A percentile compares a stretch with the other conserved stretches of the same genome.
These are phyloP conservation scores for Petaurus breviceps DNA, from an alignment of 2,113 vertebrate species.

Conservation along the genomic window DNA sequence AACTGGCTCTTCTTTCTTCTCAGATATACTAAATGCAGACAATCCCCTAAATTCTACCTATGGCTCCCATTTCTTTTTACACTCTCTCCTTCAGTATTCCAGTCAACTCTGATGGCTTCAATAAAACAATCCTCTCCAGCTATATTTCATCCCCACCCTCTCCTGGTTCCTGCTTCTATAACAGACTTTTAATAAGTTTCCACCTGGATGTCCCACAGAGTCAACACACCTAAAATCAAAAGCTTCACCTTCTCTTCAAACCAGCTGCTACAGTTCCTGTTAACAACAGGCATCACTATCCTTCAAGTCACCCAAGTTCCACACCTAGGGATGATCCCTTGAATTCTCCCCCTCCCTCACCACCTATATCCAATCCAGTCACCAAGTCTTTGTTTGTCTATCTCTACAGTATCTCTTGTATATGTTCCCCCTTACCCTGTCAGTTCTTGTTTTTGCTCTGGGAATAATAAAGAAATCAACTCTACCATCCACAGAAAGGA, in stretches of 20 bases:
- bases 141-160: background rate
- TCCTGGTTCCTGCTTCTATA: background rate
- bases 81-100: background rate
- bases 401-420: background rate
- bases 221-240: background rate
- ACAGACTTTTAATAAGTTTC: background rate
- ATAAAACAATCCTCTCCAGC: background rate
- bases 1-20: background rate
- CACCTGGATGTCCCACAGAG: background rate
- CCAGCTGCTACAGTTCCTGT: background rate
- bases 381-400: background rate
- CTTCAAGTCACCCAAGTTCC: background rate
- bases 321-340: background rate
- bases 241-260: background rate
- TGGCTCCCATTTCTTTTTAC: background rate
- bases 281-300: background rate
- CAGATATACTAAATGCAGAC: background rate
- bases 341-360: background rate
- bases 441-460: background rate
- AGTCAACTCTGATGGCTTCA: background rate
- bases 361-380: background rate
- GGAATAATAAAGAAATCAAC: background rate
- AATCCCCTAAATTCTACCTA: background rate
- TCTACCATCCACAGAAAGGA: background rate
- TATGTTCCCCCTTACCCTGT: background rate